Conservation (phyloP, 2,888 invertebrate genomes). For the Aspidiotus rigidus region DNA sequence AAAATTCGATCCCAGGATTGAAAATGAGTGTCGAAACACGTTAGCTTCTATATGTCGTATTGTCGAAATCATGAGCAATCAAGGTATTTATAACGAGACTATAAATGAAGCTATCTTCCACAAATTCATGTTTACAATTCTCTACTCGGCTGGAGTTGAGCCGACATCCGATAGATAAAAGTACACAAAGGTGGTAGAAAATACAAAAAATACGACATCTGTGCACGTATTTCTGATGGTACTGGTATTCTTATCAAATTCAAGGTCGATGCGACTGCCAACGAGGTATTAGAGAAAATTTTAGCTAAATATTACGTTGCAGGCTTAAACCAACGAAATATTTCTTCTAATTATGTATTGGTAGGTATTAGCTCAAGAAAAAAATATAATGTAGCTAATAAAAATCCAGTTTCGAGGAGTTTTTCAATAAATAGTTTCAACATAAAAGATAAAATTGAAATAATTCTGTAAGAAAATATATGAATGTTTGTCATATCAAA, state of each 20-base stretch:
- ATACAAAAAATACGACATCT: conserved; percentile 11
- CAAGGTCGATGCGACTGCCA: conserved; percentile 9
- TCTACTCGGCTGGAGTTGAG: conserved; percentile 13
- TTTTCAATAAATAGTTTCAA: background rate
- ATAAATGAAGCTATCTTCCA: conserved; percentile 16
- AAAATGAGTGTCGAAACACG: conserved; percentile 5
- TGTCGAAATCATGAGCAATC: conserved; percentile 8
- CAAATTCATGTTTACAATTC: background rate
- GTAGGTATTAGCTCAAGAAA: conserved; percentile 10
- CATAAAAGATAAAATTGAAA: conserved; percentile 6
- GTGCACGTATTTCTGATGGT: conserved; percentile 17
- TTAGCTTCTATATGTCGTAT: conserved; percentile 3
- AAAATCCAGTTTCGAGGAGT: background rate
- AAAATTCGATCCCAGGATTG: conserved; percentile 11
- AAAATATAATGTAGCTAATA: conserved; percentile 13
- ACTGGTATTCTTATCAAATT: conserved; percentile 13
- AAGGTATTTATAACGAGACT: conserved; percentile 9
- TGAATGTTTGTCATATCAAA: background rate
- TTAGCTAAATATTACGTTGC: conserved; percentile 7
- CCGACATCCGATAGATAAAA: conserved; percentile 13
- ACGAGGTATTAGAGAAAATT: conserved; percentile 8
- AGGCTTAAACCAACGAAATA: conserved; percentile 12
- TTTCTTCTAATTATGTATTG: conserved; percentile 11
- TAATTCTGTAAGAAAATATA: conserved; percentile 12
- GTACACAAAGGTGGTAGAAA: conserved; percentile 13